These are phyloP conservation scores for Cherax destructor DNA, from an alignment of 1,140 invertebrate species.

Conservation along the genomic window DNA sequence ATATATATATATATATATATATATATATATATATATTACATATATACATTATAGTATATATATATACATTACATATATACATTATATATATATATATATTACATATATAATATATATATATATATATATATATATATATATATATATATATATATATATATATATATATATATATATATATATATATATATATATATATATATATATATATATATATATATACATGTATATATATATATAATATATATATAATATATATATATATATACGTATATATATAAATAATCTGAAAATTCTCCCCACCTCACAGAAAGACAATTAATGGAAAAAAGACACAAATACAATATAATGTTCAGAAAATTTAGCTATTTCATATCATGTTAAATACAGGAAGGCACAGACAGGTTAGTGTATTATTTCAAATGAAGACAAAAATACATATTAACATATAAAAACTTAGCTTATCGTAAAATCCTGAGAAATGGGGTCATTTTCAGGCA, in stretches of 20 bases:
- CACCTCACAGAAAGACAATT: too few relatives aligned
- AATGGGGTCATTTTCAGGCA: too few relatives aligned
- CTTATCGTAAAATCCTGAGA: too few relatives aligned
- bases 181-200: too few relatives aligned
- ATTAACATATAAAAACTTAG: too few relatives aligned
- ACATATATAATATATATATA: too few relatives aligned
- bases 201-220: slow-evolving; percentile 38
- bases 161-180: slow-evolving; percentile 39
- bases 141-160: slow-evolving; percentile 54
- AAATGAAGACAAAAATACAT: too few relatives aligned
- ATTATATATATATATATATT: slow-evolving; percentile 31
- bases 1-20: slow-evolving; percentile 46
- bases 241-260: slow-evolving; percentile 44
- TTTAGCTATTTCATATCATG: too few relatives aligned
- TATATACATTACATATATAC: slow-evolving; percentile 37
- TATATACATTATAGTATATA: slow-evolving; percentile 44
- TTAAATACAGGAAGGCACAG: too few relatives aligned
- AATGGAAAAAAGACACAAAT: too few relatives aligned
- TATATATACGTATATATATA: slow-evolving; percentile 34
- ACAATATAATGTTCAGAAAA: too few relatives aligned
- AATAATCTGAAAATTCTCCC: background rate
- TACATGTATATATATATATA: slow-evolving; percentile 51
- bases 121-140: slow-evolving; percentile 26
- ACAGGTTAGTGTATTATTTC: too few relatives aligned
- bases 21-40: slow-evolving; percentile 48